Base-by-base conservation (phyloP, 37 sponge, comb jelly and placozoan genomes). In the Trichoplax adhaerens region DNA sequence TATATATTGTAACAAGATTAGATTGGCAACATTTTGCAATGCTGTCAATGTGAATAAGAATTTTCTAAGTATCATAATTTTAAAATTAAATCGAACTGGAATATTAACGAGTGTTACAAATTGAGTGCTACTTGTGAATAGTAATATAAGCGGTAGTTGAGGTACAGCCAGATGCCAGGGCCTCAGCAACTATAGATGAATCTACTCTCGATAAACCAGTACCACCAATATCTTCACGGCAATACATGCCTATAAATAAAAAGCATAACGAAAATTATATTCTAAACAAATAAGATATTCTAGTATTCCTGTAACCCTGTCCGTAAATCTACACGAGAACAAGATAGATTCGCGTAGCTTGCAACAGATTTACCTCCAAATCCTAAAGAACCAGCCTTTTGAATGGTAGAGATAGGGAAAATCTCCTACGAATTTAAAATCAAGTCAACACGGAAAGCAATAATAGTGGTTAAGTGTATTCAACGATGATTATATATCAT, bases 111-210 rank as follows among this genome's bases (percentile, higher is more conserved):
- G 3, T 69, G n/a, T 3, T 50, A 56, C 66, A 48, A 48, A 48
- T 59, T 10, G n/a, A 54, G 51, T 62, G 72, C 77, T 53, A 90
- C 91, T 94, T 94, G 78, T 94, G 95, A 8, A 94, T 90, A 55
- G 82, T 86, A 54, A 94, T 74, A 72, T 98, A 98, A 1, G 99
- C 94, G 7, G 99, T 82, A 50, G 99, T 98, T 62, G 89, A 86
- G 29, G 87, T 88, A 83, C 99, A 98, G 1, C 99, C 99, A 8
- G 85, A 83, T 46, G 94, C 77, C 58, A 98, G 69, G 12, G 94
- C 94, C 76, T 98, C 99, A 80, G 89, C 92, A 58, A 93, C 81
- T 1, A 93, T 73, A 3, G 94, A 84, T 3, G 88, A 66, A 53
- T 98, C 99, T n/a, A 87, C 72, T 65, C 99, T 70, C 0, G 79